Evolutionary conservation across 2,113 vertebrate genomes (phyloP).

Genomic region (Bubo blakistoni): DNA sequence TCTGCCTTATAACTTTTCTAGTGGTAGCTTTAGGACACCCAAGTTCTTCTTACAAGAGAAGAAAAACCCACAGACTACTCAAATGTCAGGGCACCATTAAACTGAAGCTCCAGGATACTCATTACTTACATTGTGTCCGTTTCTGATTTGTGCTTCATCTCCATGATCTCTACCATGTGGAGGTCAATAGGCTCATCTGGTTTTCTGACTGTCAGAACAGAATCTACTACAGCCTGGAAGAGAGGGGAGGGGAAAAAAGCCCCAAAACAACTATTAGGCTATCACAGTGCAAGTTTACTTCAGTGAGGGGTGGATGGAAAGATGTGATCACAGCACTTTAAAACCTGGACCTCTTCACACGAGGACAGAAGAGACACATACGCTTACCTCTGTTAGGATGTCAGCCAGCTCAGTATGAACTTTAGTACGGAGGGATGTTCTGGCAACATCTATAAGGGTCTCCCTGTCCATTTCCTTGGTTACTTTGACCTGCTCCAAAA

Average conservation of each 20-base stretch:
- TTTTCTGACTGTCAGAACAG: constrained; percentile 86
- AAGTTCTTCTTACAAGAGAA: not conserved
- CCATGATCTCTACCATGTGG: constrained; percentile 98
- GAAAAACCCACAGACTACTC: not conserved
- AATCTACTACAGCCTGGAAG: constrained; percentile 91
- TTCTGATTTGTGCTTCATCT: constrained; percentile 98
- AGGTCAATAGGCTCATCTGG: constrained; percentile 90
- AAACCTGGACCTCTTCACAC: not conserved
- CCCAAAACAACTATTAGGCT: not conserved
- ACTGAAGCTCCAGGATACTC: not conserved
- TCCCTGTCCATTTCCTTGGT: constrained; percentile 91
- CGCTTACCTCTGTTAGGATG: constrained; percentile 89
- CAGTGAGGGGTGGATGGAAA: too few relatives aligned
- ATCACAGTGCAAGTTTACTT: not conserved
- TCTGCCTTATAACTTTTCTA: not conserved
- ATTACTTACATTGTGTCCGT: constrained; percentile 90
- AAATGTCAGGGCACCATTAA: not conserved
- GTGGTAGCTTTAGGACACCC: not conserved
- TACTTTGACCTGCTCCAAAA: constrained; percentile 91
- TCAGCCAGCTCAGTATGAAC: constrained; percentile 91
- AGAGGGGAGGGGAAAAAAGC: not conserved
- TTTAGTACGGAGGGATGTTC: constrained; percentile 94
- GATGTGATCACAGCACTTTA: not conserved
- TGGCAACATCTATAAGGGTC: constrained; percentile 88
- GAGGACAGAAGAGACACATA: accelerated